phyloP scores from a whole-genome alignment of 2,888 invertebrate genomes.

The Troilus luridus region DNA sequence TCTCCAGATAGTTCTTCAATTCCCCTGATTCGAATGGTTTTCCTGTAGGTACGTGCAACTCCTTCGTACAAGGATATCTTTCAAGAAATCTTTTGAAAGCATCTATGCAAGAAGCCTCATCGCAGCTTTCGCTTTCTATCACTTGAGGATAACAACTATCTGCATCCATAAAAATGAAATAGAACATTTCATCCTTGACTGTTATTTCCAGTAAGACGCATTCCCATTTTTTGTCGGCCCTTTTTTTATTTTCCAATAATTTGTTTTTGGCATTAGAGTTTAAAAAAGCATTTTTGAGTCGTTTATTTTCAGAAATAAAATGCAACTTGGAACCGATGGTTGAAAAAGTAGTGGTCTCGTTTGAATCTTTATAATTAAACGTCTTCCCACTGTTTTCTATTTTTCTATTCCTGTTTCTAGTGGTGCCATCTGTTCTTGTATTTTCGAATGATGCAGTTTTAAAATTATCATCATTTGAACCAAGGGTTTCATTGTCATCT shows the following conservation, averaged over 20 bases:
- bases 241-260: neutral
- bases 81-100: neutral
- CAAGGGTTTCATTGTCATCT: neutral
- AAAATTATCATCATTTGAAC: neutral
- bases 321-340: neutral
- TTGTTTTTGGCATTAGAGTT: neutral
- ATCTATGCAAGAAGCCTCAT: neutral
- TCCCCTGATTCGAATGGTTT: neutral
- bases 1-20: neutral
- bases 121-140: neutral
- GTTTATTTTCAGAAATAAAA: neutral
- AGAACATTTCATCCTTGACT: neutral
- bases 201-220: neutral
- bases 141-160: neutral
- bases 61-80: neutral
- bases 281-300: neutral
- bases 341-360: neutral
- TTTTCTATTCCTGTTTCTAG: neutral
- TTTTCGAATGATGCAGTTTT: neutral
- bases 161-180: conserved; percentile 8
- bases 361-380: neutral
- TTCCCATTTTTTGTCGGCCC: neutral
- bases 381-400: neutral
- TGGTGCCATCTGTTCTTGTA: neutral
- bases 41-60: neutral